Percentiles rank a stretch among this genome's conserved stretches.
Evolutionary conservation across 2,113 vertebrate species (phyloP).

Genomic region (Orientallactaga bullata): DNA sequence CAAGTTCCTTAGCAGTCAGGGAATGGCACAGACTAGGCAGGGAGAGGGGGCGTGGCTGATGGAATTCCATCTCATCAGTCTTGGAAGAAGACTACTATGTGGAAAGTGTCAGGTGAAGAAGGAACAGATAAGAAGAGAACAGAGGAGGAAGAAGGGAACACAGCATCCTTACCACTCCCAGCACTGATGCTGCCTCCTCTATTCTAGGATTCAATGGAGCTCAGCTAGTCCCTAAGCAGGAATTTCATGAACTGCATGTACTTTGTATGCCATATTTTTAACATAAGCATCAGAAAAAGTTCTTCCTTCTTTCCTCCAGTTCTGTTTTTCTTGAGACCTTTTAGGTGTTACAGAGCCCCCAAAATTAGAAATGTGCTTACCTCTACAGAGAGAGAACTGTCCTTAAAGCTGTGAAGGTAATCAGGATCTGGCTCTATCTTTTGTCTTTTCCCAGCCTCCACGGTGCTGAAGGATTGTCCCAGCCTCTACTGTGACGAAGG

Average conservation of each 20-base stretch:
- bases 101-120: background rate
- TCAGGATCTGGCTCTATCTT: no score
- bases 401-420: no score
- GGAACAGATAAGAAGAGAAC: background rate
- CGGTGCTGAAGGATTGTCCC: no score
- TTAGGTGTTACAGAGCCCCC: no score
- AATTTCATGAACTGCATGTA: background rate
- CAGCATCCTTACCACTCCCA: accelerated
- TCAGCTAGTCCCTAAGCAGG: background rate
- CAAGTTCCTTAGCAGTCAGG: background rate
- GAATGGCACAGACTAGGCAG: background rate
- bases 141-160: background rate
- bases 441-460: no score
- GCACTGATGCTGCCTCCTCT: background rate
- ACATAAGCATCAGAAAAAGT: background rate
- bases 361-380: no score
- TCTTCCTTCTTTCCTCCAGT: background rate
- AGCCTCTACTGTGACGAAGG: no score
- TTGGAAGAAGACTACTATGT: background rate
- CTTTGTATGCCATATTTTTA: background rate
- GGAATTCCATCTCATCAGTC: no score
- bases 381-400: no score
- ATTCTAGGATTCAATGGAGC: background rate
- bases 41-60: background rate
- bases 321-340: no score